Percentiles rank a stretch among this genome's conserved stretches.
These are phyloP conservation scores for Megaceryle maxima DNA, from an alignment of 2,113 vertebrate genomes.

Conservation along the genomic window DNA sequence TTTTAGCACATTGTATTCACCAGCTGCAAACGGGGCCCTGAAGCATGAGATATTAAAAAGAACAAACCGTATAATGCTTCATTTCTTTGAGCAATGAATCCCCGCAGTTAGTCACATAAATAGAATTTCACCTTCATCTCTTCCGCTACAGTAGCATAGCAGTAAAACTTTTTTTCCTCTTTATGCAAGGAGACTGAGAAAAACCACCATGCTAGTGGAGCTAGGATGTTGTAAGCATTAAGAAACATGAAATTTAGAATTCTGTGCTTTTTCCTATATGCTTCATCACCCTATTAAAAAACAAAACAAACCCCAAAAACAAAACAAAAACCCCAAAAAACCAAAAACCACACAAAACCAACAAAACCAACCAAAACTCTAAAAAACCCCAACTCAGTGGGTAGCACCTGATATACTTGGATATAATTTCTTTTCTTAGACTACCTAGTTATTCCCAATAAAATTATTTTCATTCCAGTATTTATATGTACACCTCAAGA, in stretches of 20 bases:
- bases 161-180: not conserved
- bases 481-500: not conserved
- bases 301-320: too few relatives aligned
- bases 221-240: not conserved
- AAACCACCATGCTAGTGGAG: not conserved
- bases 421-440: not conserved
- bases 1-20: slow-evolving; percentile 43
- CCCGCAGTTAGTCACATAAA: slow-evolving; percentile 48
- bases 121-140: slow-evolving; percentile 45
- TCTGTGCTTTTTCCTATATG: not conserved
- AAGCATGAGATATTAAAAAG: slow-evolving; percentile 57
- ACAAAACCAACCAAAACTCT: too few relatives aligned
- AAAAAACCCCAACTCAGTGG: not conserved
- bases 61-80: slow-evolving; percentile 55
- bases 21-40: slow-evolving; percentile 54
- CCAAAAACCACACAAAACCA: not conserved
- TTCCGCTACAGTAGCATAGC: not conserved
- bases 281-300: not conserved
- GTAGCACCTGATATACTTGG: not conserved
- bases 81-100: slow-evolving; percentile 51
- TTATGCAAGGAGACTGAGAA: not conserved
- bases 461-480: not conserved
- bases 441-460: not conserved
- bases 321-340: too few relatives aligned
- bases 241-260: not conserved